Conservation (phyloP, 1,140 invertebrate species). For the Drosophila rhopaloa region DNA sequence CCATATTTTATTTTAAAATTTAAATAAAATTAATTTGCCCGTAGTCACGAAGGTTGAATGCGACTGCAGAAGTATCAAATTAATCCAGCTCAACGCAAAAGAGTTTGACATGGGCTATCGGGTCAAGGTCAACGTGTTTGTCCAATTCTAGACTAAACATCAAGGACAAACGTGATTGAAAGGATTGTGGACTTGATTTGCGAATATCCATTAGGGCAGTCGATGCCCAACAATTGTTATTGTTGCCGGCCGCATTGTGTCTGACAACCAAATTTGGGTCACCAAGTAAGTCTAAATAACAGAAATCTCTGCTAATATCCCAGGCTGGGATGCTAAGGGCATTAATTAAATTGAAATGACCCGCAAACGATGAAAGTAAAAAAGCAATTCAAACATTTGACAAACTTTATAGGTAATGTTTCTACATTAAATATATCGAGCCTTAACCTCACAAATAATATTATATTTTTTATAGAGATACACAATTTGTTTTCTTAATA, state of each 20-base stretch:
- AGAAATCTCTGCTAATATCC: neutral
- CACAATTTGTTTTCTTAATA: no score
- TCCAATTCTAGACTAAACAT: constrained; percentile 1
- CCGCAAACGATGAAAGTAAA: neutral
- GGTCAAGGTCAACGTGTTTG: constrained; percentile 30
- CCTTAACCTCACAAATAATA: no score
- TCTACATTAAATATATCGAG: no score
- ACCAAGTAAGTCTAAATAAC: constrained; percentile 8
- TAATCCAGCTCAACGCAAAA: neutral
- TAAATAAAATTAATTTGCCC: no score
- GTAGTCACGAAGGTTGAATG: no score
- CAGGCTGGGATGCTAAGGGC: neutral
- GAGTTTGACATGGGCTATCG: constrained; percentile 1
- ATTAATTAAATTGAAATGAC: constrained; percentile 30
- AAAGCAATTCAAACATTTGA: no score
- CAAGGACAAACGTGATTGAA: constrained; percentile 26
- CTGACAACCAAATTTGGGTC: constrained; percentile 22
- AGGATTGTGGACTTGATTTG: constrained; percentile 29
- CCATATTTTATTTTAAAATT: no score
- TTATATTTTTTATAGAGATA: no score
- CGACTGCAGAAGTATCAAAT: constrained; percentile 11
- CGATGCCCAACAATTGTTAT: constrained; percentile 28
- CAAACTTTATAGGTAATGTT: no score
- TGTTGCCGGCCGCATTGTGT: constrained; percentile 20
- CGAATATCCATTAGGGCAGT: constrained; percentile 28